Evolutionary conservation across 2,113 vertebrate genomes (phyloP).

Genomic region (Tyrannus savana): DNA sequence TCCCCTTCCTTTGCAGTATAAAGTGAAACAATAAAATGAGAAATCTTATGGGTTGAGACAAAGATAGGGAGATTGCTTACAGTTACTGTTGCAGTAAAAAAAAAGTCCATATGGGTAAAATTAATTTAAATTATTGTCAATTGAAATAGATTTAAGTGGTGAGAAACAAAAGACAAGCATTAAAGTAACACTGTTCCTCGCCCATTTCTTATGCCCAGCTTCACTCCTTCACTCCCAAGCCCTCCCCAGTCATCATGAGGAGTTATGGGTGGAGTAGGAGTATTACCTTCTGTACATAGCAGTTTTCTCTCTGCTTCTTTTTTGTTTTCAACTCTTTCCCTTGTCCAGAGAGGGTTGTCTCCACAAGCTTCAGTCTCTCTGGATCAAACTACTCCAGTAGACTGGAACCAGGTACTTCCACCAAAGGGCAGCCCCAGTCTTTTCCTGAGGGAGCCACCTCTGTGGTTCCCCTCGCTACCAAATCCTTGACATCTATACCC

Average conservation of each 20-base stretch:
- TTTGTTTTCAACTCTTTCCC: neutral
- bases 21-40: neutral
- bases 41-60: neutral
- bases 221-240: neutral
- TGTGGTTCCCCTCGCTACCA: accelerated
- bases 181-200: neutral
- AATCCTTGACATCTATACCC: neutral
- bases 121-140: neutral
- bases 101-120: neutral
- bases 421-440: neutral
- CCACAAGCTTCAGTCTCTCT: neutral
- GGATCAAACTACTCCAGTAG: neutral
- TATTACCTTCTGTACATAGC: neutral
- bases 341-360: neutral
- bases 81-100: neutral
- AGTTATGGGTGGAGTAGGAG: neutral
- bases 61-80: neutral
- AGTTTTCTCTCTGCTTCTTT: neutral
- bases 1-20: neutral
- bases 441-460: neutral
- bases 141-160: neutral
- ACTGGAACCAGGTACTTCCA: neutral
- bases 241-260: neutral
- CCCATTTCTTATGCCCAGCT: accelerated
- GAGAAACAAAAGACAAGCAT: neutral